phyloP scores from a whole-genome alignment of 1,140 invertebrate genomes.

The Gonatopus flavifemur region DNA sequence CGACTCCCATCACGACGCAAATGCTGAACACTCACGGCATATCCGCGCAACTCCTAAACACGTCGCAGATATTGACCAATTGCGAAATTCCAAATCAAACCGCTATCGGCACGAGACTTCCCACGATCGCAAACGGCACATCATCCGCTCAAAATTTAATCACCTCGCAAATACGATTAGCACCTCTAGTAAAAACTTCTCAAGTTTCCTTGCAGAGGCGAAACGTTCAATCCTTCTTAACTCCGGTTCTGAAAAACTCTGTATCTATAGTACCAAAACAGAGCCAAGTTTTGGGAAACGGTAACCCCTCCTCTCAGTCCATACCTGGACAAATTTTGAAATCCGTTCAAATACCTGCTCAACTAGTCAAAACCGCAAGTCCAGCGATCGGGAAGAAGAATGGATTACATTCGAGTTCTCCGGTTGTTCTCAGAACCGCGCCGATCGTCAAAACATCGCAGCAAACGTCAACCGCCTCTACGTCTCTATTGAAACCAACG shows the following conservation, averaged over 20 bases:
- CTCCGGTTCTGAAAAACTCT: constrained; percentile 28
- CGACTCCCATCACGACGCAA: constrained; percentile 32
- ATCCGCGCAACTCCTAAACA: constrained; percentile 36
- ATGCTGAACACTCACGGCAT: constrained; percentile 38
- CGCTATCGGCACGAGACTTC: constrained; percentile 17
- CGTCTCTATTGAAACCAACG: constrained; percentile 26
- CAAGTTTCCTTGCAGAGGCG: constrained; percentile 22
- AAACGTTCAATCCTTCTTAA: constrained; percentile 34
- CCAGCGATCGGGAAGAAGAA: constrained; percentile 26
- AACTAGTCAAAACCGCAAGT: constrained; percentile 30
- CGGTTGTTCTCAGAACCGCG: constrained; percentile 36
- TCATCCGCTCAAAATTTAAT: constrained; percentile 28
- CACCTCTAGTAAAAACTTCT: constrained; percentile 23
- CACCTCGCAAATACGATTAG: constrained; percentile 30
- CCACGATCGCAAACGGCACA: constrained; percentile 21
- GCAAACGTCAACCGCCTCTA: constrained; percentile 23
- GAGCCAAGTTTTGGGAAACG: constrained; percentile 27
- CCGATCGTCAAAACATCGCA: constrained; percentile 36
- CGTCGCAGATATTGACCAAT: constrained; percentile 29
- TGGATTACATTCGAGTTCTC: constrained; percentile 20
- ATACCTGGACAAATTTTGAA: constrained; percentile 29
- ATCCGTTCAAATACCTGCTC: constrained; percentile 39
- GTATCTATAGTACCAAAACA: constrained; percentile 19
- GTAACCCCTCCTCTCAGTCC: constrained; percentile 10
- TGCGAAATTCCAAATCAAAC: constrained; percentile 21